Evolutionary conservation across 2,888 invertebrate genomes (phyloP), one percentile per base, ranked within the genome.

Genomic region (Lasioglossum villosulum): DNA sequence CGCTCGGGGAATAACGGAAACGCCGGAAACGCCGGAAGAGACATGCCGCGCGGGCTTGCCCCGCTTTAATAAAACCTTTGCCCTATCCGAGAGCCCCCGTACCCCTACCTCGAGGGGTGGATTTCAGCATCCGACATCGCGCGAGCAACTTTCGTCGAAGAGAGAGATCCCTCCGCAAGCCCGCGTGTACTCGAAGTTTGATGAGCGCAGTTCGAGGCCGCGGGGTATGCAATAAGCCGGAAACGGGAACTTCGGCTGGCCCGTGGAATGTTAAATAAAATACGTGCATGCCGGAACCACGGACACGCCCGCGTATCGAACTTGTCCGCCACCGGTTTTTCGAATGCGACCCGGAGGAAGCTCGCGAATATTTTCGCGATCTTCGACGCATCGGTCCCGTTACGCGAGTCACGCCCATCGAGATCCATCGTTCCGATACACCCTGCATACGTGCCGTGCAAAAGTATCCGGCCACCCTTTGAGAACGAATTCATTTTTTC

Each of bases 201-300:
- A 85, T 48, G 83, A 83, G 68, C 52, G 19, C 42, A 42, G 45
- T 63, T 77, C 80, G 76, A 27, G 78, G 77, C 34, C 73, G 8
- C 34, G 70, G 34, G 76, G 27, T 48, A 56, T 59, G 85, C 86
- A 86, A 86, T 86, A 86, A 86, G 71, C 80, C 63, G 73, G 23
- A 19, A 16, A 48, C 39, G 39, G 74, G 59, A 86, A 86, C 80
- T 86, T 84, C 78, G 48, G 37, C 56, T 39, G 16, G n/a, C 34
- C 68, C 14, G 56, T 34, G 78, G 74, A 83, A 84, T 39, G 70
- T 84, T 70, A 84, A 84, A 84, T 83, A 78, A 83, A 84, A 82
- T 83, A 81, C 34, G 14, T 52, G 52, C 52, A 52, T 52, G 10
- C 8, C 52, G 52, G 23, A 4, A 23, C 52, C 52, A 23, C 52